Evolutionary conservation across 1,140 invertebrate genomes (phyloP).

Genomic region (Zaprionus gabonicus): DNA sequence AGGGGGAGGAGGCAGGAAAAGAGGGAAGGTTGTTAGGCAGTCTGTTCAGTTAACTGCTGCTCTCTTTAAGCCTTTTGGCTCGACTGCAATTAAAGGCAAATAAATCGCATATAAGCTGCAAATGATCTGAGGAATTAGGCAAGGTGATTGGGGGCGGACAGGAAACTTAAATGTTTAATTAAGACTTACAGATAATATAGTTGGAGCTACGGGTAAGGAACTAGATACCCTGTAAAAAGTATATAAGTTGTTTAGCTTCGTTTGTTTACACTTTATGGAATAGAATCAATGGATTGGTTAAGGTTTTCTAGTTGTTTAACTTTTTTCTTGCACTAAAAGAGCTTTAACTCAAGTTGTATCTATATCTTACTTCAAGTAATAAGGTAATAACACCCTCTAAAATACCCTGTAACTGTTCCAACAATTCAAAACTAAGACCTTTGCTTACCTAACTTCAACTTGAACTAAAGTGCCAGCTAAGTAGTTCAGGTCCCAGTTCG

Average conservation of each 20-base stretch:
- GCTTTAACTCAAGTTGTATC: too few relatives aligned
- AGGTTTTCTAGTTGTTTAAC: too few relatives aligned
- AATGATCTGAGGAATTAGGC: not conserved
- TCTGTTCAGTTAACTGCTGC: not conserved
- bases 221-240: too few relatives aligned
- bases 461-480: not conserved
- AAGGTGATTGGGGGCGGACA: not conserved
- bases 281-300: too few relatives aligned
- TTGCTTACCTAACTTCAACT: not conserved
- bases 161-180: not conserved
- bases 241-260: too few relatives aligned
- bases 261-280: too few relatives aligned
- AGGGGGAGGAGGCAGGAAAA: too few relatives aligned
- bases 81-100: slow-evolving; percentile 18
- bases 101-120: slow-evolving; percentile 2
- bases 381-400: too few relatives aligned
- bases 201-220: too few relatives aligned
- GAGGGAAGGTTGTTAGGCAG: not conserved
- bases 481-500: not conserved
- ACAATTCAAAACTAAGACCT: not conserved
- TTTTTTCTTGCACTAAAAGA: too few relatives aligned
- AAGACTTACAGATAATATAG: not conserved
- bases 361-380: too few relatives aligned
- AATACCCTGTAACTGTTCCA: not conserved
- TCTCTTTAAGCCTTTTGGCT: slow-evolving; percentile 17